Percentiles rank a stretch among this genome's conserved stretches.
Evolutionary conservation across 2,113 vertebrate genomes (phyloP).

Genomic region (Acrocephalus kingi): DNA sequence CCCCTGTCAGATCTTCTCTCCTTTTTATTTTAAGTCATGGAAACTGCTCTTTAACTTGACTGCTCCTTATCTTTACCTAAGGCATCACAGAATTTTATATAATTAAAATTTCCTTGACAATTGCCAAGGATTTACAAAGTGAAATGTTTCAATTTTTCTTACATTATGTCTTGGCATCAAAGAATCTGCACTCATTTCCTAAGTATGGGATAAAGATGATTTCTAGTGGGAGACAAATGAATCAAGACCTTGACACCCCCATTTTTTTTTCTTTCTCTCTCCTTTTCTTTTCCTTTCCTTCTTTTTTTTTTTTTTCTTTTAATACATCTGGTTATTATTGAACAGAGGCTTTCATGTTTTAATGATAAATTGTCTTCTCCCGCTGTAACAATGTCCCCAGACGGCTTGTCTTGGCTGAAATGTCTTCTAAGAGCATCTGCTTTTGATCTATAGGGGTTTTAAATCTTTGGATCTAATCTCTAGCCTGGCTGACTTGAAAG

Average conservation of each 20-base stretch:
- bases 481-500: slow-evolving; percentile 71
- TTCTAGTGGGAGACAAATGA: slow-evolving; percentile 78
- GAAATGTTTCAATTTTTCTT: slow-evolving; percentile 74
- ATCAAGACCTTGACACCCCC: slow-evolving; percentile 80
- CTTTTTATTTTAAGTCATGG: background rate
- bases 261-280: slow-evolving; percentile 62
- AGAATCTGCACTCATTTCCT: slow-evolving; percentile 63
- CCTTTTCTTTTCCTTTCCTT: slow-evolving; percentile 52
- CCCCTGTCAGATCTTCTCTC: background rate
- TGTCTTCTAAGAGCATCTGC: slow-evolving; percentile 83
- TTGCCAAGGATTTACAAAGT: slow-evolving; percentile 74
- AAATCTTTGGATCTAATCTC: slow-evolving; percentile 80
- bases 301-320: slow-evolving; percentile 61
- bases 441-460: slow-evolving; percentile 83
- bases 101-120: slow-evolving; percentile 74
- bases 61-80: slow-evolving; percentile 42
- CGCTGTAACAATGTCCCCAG: slow-evolving; percentile 80
- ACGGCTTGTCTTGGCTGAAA: slow-evolving; percentile 74
- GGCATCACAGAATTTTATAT: slow-evolving; percentile 15
- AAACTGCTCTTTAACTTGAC: slow-evolving; percentile 18
- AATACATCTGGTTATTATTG: slow-evolving; percentile 94
- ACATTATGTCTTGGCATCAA: slow-evolving; percentile 73
- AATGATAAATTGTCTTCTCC: slow-evolving; percentile 84
- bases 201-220: slow-evolving; percentile 76
- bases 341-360: slow-evolving; percentile 86